Percentiles rank a stretch among this genome's conserved stretches.
Conservation (phyloP, 2,888 invertebrate species). For the Aelia acuminata region DNA sequence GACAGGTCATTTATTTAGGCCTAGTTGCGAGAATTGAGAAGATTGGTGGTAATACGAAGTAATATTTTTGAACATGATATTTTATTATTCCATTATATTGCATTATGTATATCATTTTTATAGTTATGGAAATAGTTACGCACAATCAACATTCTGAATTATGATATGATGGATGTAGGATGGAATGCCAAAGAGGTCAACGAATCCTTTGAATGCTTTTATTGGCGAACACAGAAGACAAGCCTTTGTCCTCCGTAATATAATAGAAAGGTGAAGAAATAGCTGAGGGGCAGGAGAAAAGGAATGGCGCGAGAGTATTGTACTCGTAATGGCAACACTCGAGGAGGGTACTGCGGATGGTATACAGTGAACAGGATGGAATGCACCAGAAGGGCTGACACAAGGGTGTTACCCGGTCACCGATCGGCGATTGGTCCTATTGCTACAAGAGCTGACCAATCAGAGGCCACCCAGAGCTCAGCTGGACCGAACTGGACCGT, state of each 20-base stretch:
- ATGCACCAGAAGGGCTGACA: background rate
- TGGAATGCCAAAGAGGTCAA: constrained; percentile 24
- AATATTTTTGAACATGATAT: too few species aligned
- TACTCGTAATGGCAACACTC: background rate
- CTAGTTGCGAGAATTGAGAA: too few species aligned
- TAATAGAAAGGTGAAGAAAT: constrained; percentile 11
- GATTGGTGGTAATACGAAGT: too few species aligned
- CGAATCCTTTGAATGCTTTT: constrained; percentile 29
- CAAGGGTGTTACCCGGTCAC: constrained; percentile 16
- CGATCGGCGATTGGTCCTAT: background rate
- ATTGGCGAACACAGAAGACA: constrained; percentile 7
- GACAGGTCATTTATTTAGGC: too few species aligned
- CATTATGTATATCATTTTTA: too few species aligned
- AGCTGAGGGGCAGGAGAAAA: background rate
- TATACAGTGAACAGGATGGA: too few species aligned
- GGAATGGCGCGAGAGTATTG: background rate
- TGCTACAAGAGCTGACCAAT: background rate
- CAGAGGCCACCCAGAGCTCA: background rate
- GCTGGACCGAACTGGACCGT: background rate
- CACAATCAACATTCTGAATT: background rate
- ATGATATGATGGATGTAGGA: background rate
- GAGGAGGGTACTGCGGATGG: too few species aligned
- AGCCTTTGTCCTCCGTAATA: constrained; percentile 9
- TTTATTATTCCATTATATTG: too few species aligned
- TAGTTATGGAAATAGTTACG: background rate